Base-by-base conservation (phyloP, 2,113 vertebrate genomes). In the Podarcis raffonei region DNA sequence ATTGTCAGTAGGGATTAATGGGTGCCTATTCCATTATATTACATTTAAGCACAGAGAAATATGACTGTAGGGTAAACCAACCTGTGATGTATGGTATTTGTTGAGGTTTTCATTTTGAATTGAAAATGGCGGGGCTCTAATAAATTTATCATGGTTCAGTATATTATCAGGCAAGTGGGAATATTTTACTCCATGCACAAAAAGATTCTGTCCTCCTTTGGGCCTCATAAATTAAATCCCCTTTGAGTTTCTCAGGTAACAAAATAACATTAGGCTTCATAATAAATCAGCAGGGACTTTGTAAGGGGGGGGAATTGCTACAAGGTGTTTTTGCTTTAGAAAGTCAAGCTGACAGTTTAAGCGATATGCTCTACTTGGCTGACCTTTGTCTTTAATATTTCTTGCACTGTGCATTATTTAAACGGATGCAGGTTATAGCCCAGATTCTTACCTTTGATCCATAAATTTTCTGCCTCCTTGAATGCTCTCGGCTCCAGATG, bases 141-240 rank as follows among this genome's bases (percentile, higher is more conserved):
- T 91, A 94, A 93, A 94, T 90, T 93, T 90, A 88, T 91, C 84
- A 83, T 16, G 42, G 27, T 81, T 87, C 81, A 48, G 69, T 89
- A 30, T 92, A 95, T 95, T 95, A 94, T 93, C 88, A 83, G 88
- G 87, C 93, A 86, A 87, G 83, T 91, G 87, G 90, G 92, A 79
- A 81, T 92, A 90, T 92, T 93, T 85, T 81, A 23, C 86, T 92
- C 85, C 86, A 48, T 68, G 69, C 90, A 89, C 48, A 89, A 89
- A 94, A 93, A 81, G 84, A 92, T 32, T 20, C 2, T 39, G 7
- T 66, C 90, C 91, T 72, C 95, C 65, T 27, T 79, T 71, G 30
- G 35, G 90, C 35, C 85, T 91, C 83, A 90, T 95, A 93, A 89
- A 94, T 95, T 94, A 37, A 77, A 90, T 87, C 80, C 65, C 37